Base-by-base conservation (phyloP, 92 coral and sea anemone genomes). In the Palythoa grandis region DNA sequence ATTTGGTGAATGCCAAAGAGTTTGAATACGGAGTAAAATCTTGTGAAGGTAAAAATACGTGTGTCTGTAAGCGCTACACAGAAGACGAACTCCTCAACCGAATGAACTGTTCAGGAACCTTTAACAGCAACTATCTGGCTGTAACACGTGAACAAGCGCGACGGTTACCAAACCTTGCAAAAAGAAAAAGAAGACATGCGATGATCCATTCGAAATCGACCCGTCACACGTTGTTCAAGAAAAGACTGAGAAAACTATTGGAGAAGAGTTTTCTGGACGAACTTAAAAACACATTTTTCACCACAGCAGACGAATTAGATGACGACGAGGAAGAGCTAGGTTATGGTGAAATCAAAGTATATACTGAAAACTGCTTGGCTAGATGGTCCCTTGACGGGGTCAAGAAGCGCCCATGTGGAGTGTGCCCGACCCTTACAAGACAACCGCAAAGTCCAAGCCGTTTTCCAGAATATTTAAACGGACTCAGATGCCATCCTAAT, bases 21-120 rank as follows among this genome's bases (percentile, higher is more conserved):
- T 35, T 63, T 7, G 43, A 47, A 20, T 80, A 47, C 39, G 85
- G 85, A 16, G 73, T 66, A 43, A 80, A 80, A 48, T 67, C 63
- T 5, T 25, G 52, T 1, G 10, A 19, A 0, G 58, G 35, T 29
- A 29, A 29, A 29, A 1, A 29, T 29, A 29, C 12, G 24, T 66
- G 22, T 52, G 1, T 80, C 43, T 80, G 85, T 47, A 80, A 23
- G 57, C 74, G 85, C 3, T 80, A 65, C 74, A 38, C 74, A 2
- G 85, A 80, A 37, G 10, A 43, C 47, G 85, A 80, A 66, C 85
- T 80, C 7, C 48, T 80, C 43, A 66, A 66, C 74, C 66, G 25
- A 80, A 67, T 80, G 61, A 80, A 80, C 54, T 80, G 85, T 3
- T 80, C 85, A 39, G 85, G 85, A 39, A 80, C 85, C 7, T 80